Conservation (phyloP, 2,888 invertebrate species). For the Eustalomyia histrio region DNA sequence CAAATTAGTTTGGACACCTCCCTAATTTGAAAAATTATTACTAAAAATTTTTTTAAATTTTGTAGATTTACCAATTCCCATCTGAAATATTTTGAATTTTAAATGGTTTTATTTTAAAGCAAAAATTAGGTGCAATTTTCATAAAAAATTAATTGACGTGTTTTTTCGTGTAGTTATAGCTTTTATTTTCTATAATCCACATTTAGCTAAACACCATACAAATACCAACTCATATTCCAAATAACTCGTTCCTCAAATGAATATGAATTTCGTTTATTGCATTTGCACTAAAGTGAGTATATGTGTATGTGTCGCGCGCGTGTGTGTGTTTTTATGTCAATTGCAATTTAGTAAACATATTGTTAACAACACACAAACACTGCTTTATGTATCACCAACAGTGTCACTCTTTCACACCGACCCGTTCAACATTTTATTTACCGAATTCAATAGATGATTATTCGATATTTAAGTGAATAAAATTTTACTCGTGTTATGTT, state of each 20-base stretch:
- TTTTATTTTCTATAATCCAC: neutral
- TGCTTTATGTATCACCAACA: conserved; percentile 33
- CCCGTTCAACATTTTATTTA: neutral
- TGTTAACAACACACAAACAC: neutral
- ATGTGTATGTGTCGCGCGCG: too few species aligned
- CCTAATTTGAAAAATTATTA: too few species aligned
- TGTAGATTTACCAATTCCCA: too few species aligned
- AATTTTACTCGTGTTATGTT: neutral
- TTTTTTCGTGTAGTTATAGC: too few species aligned
- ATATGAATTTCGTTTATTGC: neutral
- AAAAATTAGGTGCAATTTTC: too few species aligned
- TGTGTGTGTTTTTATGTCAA: neutral
- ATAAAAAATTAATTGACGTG: too few species aligned
- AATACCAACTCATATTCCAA: neutral
- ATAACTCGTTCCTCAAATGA: neutral
- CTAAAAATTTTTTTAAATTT: too few species aligned
- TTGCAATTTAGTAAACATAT: too few species aligned
- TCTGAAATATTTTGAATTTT: too few species aligned
- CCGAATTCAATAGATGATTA: neutral
- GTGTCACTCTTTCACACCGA: conserved; percentile 9
- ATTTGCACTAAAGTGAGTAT: neutral
- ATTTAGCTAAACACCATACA: neutral
- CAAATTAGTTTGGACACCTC: too few species aligned
- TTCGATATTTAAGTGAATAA: neutral
- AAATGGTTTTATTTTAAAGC: too few species aligned